phyloP scores from a whole-genome alignment of 1,140 invertebrate species.

The Drosophila teissieri region DNA sequence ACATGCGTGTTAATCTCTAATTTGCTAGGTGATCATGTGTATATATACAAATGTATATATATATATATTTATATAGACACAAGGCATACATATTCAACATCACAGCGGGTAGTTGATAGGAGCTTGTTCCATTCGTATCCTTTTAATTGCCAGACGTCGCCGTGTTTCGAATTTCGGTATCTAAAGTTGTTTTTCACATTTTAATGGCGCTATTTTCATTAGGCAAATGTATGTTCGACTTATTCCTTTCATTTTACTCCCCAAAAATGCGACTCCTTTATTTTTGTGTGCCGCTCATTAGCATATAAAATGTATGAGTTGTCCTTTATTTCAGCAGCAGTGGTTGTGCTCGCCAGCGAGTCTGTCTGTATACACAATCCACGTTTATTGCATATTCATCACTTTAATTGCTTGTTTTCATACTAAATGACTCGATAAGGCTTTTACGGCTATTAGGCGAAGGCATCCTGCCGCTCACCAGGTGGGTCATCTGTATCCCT shows the following conservation, averaged over 20 bases:
- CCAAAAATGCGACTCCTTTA: slow-evolving; percentile 29
- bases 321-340: slow-evolving; percentile 37
- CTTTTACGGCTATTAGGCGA: slow-evolving; percentile 74
- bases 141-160: slow-evolving; percentile 79
- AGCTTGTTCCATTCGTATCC: slow-evolving; percentile 65
- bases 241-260: slow-evolving; percentile 42
- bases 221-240: slow-evolving; percentile 79
- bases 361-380: slow-evolving; percentile 54
- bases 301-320: slow-evolving; percentile 75
- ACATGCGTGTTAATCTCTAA: slow-evolving; percentile 83
- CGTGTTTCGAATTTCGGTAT: slow-evolving; percentile 80
- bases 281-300: slow-evolving; percentile 69
- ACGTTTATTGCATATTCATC: slow-evolving; percentile 83
- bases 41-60: slow-evolving; percentile 6
- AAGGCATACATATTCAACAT: slow-evolving; percentile 23
- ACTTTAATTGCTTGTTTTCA: slow-evolving; percentile 83
- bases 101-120: slow-evolving; percentile 55
- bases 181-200: slow-evolving; percentile 84
- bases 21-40: slow-evolving; percentile 74
- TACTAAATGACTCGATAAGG: slow-evolving; percentile 81
- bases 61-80: slow-evolving; percentile 9
- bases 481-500: not conserved
- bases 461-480: slow-evolving; percentile 26
- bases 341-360: not conserved
- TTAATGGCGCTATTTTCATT: slow-evolving; percentile 84